These are phyloP conservation scores for Umimayanthus chanpuru DNA, from an alignment of 92 coral and sea anemone genomes.

Conservation along the genomic window DNA sequence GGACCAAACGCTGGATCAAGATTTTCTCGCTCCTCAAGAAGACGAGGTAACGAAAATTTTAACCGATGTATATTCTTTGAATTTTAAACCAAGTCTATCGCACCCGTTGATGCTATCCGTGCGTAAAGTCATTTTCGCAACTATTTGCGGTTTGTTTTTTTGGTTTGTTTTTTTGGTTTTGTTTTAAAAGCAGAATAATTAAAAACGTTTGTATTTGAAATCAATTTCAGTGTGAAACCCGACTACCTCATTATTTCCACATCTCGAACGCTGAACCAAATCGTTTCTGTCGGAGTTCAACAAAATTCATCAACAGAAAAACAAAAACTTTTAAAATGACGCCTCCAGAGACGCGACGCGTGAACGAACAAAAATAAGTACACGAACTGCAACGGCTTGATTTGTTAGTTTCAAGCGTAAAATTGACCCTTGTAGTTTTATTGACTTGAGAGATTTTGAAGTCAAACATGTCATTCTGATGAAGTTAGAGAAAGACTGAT, in stretches of 20 bases:
- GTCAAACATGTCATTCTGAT: slow-evolving; percentile 5
- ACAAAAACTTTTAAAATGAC: neutral
- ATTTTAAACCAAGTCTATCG: neutral
- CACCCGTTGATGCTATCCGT: neutral
- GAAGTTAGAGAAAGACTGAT: neutral
- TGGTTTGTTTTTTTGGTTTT: neutral
- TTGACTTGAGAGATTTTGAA: slow-evolving; percentile 8
- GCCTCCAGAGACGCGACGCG: slow-evolving; percentile 3
- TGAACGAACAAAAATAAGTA: neutral
- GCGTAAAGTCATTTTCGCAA: neutral
- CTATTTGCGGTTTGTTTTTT: neutral
- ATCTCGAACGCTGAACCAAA: neutral
- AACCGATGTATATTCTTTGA: neutral
- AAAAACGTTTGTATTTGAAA: neutral
- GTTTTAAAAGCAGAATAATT: neutral
- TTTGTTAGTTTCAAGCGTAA: neutral
- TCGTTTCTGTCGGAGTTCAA: neutral
- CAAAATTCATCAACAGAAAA: too few species aligned
- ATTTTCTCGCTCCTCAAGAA: neutral
- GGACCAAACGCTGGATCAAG: neutral
- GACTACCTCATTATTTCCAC: neutral
- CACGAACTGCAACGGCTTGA: neutral
- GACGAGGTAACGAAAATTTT: neutral
- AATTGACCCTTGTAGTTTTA: neutral
- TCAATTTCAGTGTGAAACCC: neutral